Evolutionary conservation across 1,140 invertebrate genomes (phyloP).

Genomic region (Cotesia glomerata): DNA sequence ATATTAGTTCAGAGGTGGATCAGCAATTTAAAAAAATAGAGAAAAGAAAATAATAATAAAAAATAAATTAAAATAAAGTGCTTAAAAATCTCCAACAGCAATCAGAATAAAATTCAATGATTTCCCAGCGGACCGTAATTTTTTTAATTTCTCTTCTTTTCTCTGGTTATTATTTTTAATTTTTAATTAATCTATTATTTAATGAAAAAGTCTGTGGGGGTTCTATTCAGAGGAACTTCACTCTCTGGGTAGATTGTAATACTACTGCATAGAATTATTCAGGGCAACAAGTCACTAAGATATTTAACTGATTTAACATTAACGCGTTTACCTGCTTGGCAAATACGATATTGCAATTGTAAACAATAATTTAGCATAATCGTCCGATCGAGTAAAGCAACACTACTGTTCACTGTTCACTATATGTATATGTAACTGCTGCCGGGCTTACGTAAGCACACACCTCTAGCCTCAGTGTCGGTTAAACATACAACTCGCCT

Average conservation of each 20-base stretch:
- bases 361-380: constrained; percentile 42
- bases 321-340: neutral
- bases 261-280: too few relatives aligned
- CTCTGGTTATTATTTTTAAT: too few relatives aligned
- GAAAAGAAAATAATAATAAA: neutral
- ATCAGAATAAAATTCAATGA: too few relatives aligned
- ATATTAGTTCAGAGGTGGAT: constrained; percentile 1
- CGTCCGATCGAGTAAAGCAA: constrained; percentile 15
- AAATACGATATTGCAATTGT: constrained; percentile 33
- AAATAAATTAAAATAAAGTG: neutral
- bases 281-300: too few relatives aligned
- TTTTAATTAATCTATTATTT: too few relatives aligned
- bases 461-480: neutral
- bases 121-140: too few relatives aligned
- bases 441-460: neutral
- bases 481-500: constrained; percentile 27
- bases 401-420: neutral
- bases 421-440: neutral
- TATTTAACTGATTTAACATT: constrained; percentile 8
- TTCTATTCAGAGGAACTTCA: too few relatives aligned
- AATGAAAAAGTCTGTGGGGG: too few relatives aligned
- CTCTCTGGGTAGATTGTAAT: too few relatives aligned
- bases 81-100: neutral
- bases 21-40: neutral
- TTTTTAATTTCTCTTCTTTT: too few relatives aligned